Base-by-base conservation (phyloP, 1,140 invertebrate species). In the Euwallacea fornicatus region DNA sequence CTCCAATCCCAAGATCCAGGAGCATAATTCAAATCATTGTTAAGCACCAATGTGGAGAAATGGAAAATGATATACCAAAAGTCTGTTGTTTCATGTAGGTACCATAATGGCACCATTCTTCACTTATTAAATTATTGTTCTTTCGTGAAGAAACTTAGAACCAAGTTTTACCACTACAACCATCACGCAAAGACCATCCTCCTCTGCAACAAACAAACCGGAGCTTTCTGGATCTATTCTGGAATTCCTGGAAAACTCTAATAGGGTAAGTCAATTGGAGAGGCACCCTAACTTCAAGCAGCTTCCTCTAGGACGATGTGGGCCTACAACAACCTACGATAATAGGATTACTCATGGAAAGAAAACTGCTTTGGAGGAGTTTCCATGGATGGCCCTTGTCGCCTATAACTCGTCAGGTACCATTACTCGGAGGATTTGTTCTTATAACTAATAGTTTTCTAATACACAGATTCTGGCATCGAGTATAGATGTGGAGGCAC, bases 401-500 rank as follows among this genome's bases (percentile, higher is more conserved):
- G 78, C 79, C 9, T 75, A 81, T 59, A 81, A 83, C 62, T 78
- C 79, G 0, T 44, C 67, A 69, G 67, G 67, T 69, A 55, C 42
- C 42, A 42, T 42, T 33, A 11, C 7, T 61, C 10, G 3, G 21
- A 33, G n/a, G 3, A 46, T 63, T 46, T 55, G 0, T 33, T 13
- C 16, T 33, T 66, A 54, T 8, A 7, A 6, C n/a, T 9, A 66
- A 42, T 33, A 2, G 33, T 6, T 55, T 66, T 54, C 42, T 50
- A 47, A 9, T 21, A 50, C 61, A 55, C 54, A 69, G 67, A 62
- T 44, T 15, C 42, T 15, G 72, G 65, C 0, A 56, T 75, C 1
- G 76, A 82, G 60, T 83, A 87, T 73, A 83, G 86, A 71, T 89
- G 87, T 75, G 86, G 86, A 43, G 86, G 83, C 16, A 82, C 83